phyloP scores from a whole-genome alignment of 2,113 vertebrate genomes.

The Ptychochromis oligacanthus region DNA sequence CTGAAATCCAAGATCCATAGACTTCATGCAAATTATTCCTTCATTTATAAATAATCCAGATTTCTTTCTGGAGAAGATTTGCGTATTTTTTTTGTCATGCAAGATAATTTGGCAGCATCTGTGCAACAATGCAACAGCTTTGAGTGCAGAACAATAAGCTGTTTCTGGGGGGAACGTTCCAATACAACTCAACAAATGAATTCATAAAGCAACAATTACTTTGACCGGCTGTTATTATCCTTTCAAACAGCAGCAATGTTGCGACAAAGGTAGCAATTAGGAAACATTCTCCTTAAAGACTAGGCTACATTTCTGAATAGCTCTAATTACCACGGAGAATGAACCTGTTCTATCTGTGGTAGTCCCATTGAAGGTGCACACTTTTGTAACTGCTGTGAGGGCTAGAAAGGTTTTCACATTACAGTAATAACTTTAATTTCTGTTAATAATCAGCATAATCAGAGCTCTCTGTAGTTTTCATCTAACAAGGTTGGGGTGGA shows the following conservation, averaged over 20 bases:
- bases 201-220: slow-evolving; percentile 66
- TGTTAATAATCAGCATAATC: slow-evolving; percentile 51
- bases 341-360: slow-evolving; percentile 52
- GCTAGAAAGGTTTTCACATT: slow-evolving; percentile 49
- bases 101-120: slow-evolving; percentile 45
- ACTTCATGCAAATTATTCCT: not conserved
- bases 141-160: slow-evolving; percentile 53
- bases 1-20: not conserved
- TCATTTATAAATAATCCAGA: not conserved
- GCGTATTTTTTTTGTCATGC: slow-evolving; percentile 31
- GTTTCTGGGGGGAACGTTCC: slow-evolving; percentile 40
- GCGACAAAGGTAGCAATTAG: slow-evolving; percentile 72
- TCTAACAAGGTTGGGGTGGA: slow-evolving; percentile 9
- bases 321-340: slow-evolving; percentile 66
- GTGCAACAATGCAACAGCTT: slow-evolving; percentile 37
- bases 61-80: slow-evolving; percentile 20
- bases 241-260: slow-evolving; percentile 65
- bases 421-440: slow-evolving; percentile 54
- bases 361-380: slow-evolving; percentile 49
- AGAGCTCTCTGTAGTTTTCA: slow-evolving; percentile 19
- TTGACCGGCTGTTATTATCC: slow-evolving; percentile 71
- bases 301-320: slow-evolving; percentile 52
- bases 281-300: slow-evolving; percentile 61
- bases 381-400: slow-evolving; percentile 34
- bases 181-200: slow-evolving; percentile 58